A percentile compares a stretch with the other conserved stretches of the same genome.
Evolutionary conservation across 2,888 invertebrate species (phyloP).

Genomic region (Trichogramma evanescens): DNA sequence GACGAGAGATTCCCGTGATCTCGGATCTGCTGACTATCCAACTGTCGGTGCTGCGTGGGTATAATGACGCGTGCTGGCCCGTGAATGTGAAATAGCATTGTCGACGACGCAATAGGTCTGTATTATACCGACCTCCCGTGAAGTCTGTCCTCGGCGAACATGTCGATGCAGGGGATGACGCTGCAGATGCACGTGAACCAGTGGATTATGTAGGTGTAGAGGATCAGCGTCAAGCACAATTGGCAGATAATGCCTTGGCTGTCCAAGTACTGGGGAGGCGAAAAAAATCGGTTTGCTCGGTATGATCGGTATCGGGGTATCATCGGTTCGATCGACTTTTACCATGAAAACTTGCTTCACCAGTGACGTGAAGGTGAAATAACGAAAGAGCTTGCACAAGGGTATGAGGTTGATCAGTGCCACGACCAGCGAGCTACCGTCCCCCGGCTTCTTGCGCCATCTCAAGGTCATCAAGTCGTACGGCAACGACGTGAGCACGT

Average conservation of each 20-base stretch:
- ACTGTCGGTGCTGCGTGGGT: conserved; percentile 21
- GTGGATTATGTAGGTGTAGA: conserved; percentile 34
- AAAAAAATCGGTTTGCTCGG: not conserved
- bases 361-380: conserved; percentile 30
- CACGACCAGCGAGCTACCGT: conserved; percentile 23
- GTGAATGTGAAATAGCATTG: not conserved
- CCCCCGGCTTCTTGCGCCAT: conserved; percentile 35
- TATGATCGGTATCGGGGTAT: not conserved
- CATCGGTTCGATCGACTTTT: conserved; percentile 7
- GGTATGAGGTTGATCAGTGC: conserved; percentile 35
- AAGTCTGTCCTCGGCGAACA: conserved; percentile 23
- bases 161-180: conserved; percentile 30
- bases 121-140: no score
- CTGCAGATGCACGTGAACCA: conserved; percentile 40
- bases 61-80: conserved; percentile 26
- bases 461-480: conserved; percentile 36
- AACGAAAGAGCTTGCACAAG: conserved; percentile 35
- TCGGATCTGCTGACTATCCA: conserved; percentile 28
- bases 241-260: conserved; percentile 29
- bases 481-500: conserved; percentile 37
- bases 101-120: not conserved
- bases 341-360: conserved; percentile 32
- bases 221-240: conserved; percentile 29
- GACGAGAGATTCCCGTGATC: conserved; percentile 16
- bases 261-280: conserved; percentile 30